Conservation (phyloP, 2,113 vertebrate species). For the Apus apus region DNA sequence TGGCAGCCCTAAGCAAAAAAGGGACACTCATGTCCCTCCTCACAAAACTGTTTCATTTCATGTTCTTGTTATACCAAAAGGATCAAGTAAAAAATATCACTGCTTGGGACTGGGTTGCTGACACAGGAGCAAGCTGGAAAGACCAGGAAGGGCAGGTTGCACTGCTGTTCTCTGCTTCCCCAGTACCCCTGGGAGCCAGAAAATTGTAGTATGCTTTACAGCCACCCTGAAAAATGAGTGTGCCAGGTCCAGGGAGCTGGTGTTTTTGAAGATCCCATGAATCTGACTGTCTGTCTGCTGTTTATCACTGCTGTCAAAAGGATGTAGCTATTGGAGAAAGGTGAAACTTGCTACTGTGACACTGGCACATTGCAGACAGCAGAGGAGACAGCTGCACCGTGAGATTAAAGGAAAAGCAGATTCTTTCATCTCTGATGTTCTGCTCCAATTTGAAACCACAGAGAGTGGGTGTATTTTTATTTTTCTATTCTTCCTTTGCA, state of each 20-base stretch:
- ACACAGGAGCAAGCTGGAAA: not conserved
- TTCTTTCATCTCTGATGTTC: constrained; percentile 34
- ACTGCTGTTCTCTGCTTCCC: not conserved
- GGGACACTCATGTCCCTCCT: rapidly evolving
- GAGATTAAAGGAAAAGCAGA: constrained; percentile 47
- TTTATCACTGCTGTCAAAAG: constrained; percentile 7
- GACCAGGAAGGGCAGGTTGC: not conserved
- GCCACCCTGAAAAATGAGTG: not conserved
- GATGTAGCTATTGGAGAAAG: constrained; percentile 6
- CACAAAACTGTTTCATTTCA: not conserved
- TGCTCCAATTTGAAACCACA: constrained; percentile 25
- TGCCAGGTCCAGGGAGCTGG: not conserved
- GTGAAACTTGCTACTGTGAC: constrained; percentile 17
- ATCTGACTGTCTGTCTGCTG: not conserved
- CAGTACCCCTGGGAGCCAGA: not conserved
- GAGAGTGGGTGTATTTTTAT: constrained; percentile 15
- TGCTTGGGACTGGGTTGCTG: not conserved
- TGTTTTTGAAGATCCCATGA: not conserved
- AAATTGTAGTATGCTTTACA: not conserved
- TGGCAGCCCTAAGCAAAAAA: not conserved
- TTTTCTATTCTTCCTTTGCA: constrained; percentile 29
- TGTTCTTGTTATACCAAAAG: not conserved
- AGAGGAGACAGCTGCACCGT: constrained; percentile 20
- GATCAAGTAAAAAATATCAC: not conserved
- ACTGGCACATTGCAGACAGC: not conserved